phyloP scores from a whole-genome alignment of 2,797 vertebrate species.

The Pagetopsis macropterus region DNA sequence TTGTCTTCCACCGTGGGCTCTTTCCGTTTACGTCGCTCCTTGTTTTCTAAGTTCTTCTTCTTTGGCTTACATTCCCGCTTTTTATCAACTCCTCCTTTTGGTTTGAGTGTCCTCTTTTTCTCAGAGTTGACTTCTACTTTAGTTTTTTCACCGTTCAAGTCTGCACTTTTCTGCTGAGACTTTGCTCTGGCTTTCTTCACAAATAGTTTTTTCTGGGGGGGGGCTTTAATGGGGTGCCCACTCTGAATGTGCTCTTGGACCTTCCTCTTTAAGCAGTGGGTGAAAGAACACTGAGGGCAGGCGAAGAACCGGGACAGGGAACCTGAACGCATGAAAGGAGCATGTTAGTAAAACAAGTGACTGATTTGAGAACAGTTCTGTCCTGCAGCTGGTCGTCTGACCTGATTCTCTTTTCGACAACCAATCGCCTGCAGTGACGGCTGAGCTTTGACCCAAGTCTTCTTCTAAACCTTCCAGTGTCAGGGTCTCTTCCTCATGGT shows the following conservation, averaged over 20 bases:
- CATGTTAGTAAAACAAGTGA: background rate
- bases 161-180: slow-evolving; percentile 14
- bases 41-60: slow-evolving; percentile 59
- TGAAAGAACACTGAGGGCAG: slow-evolving; percentile 65
- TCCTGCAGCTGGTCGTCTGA: slow-evolving; percentile 13
- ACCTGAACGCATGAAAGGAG: slow-evolving; percentile 39
- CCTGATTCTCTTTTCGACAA: slow-evolving; percentile 60
- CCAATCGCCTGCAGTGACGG: slow-evolving; percentile 36
- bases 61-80: slow-evolving; percentile 37
- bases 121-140: background rate
- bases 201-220: background rate
- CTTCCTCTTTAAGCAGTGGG: slow-evolving; percentile 50
- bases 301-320: slow-evolving; percentile 47
- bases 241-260: slow-evolving; percentile 63
- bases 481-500: slow-evolving; percentile 33
- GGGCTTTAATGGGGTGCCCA: slow-evolving; percentile 17
- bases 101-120: slow-evolving; percentile 26
- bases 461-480: slow-evolving; percentile 43
- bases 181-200: slow-evolving; percentile 20
- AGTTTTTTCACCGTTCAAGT: slow-evolving; percentile 6
- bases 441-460: slow-evolving; percentile 42
- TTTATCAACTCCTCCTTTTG: slow-evolving; percentile 15
- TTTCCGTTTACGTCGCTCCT: slow-evolving; percentile 3
- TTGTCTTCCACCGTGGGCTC: slow-evolving; percentile 55
- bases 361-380: background rate